Base-by-base conservation (phyloP, 2,797 vertebrate genomes). In the Cetoscarus ocellatus region DNA sequence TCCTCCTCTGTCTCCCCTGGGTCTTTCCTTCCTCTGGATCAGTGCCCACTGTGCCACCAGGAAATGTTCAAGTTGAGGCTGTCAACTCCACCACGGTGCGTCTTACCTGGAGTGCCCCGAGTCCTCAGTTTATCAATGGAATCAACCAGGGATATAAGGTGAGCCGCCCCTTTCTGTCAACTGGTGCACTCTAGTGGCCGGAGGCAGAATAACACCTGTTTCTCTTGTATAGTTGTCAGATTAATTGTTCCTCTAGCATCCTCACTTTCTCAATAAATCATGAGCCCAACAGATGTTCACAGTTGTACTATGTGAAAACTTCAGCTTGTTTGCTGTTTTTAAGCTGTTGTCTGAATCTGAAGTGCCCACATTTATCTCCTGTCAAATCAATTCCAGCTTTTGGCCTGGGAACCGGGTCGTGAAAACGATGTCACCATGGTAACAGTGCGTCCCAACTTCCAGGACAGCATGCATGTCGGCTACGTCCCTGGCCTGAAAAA, bases 121-220 rank as follows among this genome's bases (percentile, higher is more conserved):
- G 97, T 86, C 98, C 98, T 8, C 98, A 99, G 91, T 99, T 99
- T 93, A 97, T 99, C 94, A 99, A 99, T 0, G 98, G 98, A 77
- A 98, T 99, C 94, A 99, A 99, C 93, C 97, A 99, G 87, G 98
- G 98, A 61, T 99, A 99, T 88, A 99, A 99, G 97, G 98, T 99
- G 92, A 88, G 83, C 44, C 1, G 50, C 68, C 61, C 84, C 81
- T 35, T 58, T 77, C 75, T 88, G 87, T 77, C 60, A 65, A 75
- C 73, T 69, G 61, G 75, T 91, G 91, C 91, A 27, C 91, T 91
- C 92, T 93, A 88, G 90, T 92, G 93, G 86, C 69, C 63, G 66
- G 78, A 80, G 75, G 45, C 11, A 73, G 76, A 85, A 59, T 51
- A 68, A 54, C 69, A 73, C 15, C n/a, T 55, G 45, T 17, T 6